phyloP scores from a whole-genome alignment of 2,888 invertebrate species.

The Nephrotoma appendiculata region DNA sequence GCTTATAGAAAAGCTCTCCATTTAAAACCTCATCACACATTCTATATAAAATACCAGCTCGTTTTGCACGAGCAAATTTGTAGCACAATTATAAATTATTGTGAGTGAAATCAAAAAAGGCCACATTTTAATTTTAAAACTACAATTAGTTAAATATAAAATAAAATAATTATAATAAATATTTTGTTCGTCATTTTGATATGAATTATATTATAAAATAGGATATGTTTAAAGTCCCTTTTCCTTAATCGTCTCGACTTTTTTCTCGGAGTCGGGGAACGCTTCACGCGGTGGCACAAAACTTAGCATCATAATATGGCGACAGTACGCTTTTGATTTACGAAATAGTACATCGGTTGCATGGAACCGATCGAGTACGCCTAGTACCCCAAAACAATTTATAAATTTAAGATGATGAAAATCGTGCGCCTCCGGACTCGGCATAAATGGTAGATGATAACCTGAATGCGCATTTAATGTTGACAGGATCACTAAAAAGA shows the following conservation, averaged over 20 bases:
- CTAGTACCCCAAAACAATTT: conserved; percentile 70
- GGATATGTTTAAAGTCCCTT: neutral
- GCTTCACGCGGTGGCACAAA: conserved; percentile 49
- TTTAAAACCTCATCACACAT: neutral
- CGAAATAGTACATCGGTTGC: conserved; percentile 68
- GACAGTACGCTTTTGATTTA: conserved; percentile 49
- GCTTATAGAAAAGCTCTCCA: neutral
- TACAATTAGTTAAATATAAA: neutral
- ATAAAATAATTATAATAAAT: neutral
- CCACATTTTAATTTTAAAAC: neutral
- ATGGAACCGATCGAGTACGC: conserved; percentile 66
- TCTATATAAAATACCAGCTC: neutral
- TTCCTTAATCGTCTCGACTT: conserved; percentile 2
- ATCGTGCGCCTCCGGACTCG: conserved; percentile 75
- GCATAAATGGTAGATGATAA: conserved; percentile 73
- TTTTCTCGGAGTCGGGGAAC: conserved; percentile 43
- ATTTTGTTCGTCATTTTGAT: neutral
- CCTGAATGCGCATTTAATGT: conserved; percentile 74
- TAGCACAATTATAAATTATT: neutral
- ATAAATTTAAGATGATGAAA: conserved; percentile 79
- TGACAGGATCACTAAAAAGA: conserved; percentile 57
- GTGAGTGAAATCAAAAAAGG: neutral
- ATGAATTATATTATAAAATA: neutral
- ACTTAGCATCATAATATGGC: conserved; percentile 58
- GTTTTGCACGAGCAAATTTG: no score